Percentiles rank a stretch among this genome's conserved stretches.
These are phyloP conservation scores for Myotis vivesi DNA, from an alignment of 2,797 vertebrate species.

Conservation along the genomic window DNA sequence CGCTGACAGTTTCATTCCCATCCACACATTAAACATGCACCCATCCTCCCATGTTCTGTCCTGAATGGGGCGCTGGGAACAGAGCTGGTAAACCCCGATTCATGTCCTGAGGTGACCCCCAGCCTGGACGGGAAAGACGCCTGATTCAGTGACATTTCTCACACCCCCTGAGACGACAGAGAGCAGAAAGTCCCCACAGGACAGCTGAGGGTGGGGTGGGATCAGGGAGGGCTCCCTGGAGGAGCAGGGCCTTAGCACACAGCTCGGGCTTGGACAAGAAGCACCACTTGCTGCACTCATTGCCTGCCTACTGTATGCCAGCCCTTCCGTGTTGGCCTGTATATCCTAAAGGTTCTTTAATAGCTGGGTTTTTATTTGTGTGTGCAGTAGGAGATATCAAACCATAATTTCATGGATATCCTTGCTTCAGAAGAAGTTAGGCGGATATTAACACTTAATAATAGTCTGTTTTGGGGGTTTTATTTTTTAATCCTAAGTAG, in stretches of 20 bases:
- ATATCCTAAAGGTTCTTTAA: no score
- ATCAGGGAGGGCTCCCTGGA: constrained; percentile 4
- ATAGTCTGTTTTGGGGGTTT: neutral
- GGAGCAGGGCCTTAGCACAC: neutral
- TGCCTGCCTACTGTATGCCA: neutral
- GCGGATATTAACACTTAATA: neutral
- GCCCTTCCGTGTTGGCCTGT: no score
- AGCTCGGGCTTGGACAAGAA: neutral
- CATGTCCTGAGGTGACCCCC: neutral
- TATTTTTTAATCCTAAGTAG: neutral
- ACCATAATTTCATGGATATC: neutral
- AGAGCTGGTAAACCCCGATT: neutral
- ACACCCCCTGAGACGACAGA: neutral
- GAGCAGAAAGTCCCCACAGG: neutral
- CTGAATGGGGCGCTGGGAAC: neutral
- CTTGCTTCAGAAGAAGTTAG: neutral
- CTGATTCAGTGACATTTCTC: neutral
- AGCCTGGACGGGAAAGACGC: neutral
- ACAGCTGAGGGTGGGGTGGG: neutral
- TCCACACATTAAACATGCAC: neutral
- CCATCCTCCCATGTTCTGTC: neutral
- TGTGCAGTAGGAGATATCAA: neutral
- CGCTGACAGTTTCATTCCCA: neutral
- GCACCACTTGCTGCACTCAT: neutral
- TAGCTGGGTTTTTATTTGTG: neutral